A percentile compares a stretch with the other conserved stretches of the same genome.
Evolutionary conservation across 2,888 invertebrate genomes (phyloP).

Genomic region (Mantis religiosa): DNA sequence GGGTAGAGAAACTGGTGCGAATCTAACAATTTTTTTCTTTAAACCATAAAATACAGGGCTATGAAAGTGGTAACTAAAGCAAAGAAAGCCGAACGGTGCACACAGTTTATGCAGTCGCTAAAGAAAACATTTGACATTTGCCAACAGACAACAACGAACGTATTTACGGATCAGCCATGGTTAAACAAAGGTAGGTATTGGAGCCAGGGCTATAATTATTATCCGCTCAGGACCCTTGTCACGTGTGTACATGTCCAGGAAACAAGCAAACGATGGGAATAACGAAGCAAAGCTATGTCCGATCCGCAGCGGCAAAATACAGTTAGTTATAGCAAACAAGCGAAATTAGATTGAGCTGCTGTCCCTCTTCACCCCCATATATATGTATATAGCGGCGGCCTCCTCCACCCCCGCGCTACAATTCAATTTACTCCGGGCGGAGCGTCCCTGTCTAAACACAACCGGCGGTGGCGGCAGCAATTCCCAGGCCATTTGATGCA

Average conservation of each 20-base stretch:
- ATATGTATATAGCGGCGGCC: background rate
- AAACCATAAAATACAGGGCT: no score
- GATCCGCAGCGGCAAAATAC: conserved; percentile 3
- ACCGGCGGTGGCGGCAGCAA: background rate
- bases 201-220: background rate
- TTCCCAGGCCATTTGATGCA: conserved; percentile 29
- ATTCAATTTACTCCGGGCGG: conserved; percentile 11
- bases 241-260: background rate
- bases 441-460: conserved; percentile 20
- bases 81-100: background rate
- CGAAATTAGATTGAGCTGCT: conserved; percentile 12
- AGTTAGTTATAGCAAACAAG: conserved; percentile 19
- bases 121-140: background rate
- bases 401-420: background rate
- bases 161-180: background rate
- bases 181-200: background rate
- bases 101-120: background rate
- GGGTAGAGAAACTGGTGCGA: no score
- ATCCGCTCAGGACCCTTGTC: background rate
- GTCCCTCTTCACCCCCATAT: background rate
- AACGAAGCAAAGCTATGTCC: background rate
- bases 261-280: background rate
- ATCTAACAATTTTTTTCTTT: no score
- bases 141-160: background rate
- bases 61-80: background rate